These are phyloP conservation scores for Pomatostomus ruficeps DNA, from an alignment of 2,113 vertebrate genomes.

Conservation along the genomic window DNA sequence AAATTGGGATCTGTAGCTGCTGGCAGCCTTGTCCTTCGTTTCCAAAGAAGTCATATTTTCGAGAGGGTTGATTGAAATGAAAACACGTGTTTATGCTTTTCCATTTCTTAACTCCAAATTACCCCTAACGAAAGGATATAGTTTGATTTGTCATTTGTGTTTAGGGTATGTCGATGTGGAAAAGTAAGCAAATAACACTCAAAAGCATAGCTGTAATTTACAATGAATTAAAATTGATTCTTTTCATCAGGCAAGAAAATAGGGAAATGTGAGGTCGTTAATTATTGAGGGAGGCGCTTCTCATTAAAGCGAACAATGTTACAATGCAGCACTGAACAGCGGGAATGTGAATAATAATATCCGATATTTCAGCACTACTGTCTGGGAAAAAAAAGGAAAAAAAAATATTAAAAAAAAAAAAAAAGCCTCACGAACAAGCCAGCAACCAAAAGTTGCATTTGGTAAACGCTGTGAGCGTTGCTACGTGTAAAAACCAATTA, in stretches of 20 bases:
- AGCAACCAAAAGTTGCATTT: constrained; percentile 60
- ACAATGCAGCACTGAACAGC: constrained; percentile 71
- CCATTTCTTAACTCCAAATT: constrained; percentile 30
- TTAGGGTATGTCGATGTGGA: constrained; percentile 55
- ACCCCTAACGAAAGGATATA: constrained; percentile 33
- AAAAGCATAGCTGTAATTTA: constrained; percentile 79
- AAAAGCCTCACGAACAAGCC: constrained; percentile 3
- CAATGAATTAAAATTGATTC: constrained; percentile 85
- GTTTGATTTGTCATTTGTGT: constrained; percentile 44
- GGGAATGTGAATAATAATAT: constrained; percentile 70
- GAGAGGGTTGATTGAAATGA: constrained; percentile 17
- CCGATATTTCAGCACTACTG: constrained; percentile 58
- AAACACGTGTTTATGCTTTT: constrained; percentile 30
- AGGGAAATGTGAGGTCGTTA: constrained; percentile 82
- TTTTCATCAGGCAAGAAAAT: constrained; percentile 84
- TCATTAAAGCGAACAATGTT: constrained; percentile 78
- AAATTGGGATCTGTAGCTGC: neutral
- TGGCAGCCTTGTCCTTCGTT: constrained; percentile 10
- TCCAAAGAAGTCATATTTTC: neutral
- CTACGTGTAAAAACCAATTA: constrained; percentile 66
- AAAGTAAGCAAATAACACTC: constrained; percentile 77
- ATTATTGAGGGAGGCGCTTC: constrained; percentile 79
- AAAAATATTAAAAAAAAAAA: neutral
- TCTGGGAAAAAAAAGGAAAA: constrained; percentile 20
- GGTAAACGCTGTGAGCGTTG: constrained; percentile 18